Percentiles rank a stretch among this genome's conserved stretches.
Evolutionary conservation across 2,113 vertebrate species (phyloP).

Genomic region (Parus major): DNA sequence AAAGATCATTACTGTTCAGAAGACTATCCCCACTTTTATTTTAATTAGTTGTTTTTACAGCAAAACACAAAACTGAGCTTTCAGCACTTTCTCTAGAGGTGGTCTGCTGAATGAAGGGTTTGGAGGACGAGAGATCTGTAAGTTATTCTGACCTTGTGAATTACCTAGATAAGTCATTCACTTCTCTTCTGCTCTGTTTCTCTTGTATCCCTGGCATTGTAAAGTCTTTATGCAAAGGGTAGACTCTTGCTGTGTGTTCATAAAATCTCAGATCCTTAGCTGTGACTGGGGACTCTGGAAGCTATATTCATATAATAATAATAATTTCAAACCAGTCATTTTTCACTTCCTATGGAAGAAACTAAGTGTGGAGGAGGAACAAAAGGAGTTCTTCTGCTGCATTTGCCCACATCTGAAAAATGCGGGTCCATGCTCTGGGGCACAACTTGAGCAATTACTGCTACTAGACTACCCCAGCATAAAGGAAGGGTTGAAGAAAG

Average conservation of each 20-base stretch:
- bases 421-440: not conserved
- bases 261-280: not conserved
- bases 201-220: not conserved
- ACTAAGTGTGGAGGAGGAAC: not conserved
- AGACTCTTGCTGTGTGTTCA: not conserved
- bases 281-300: not conserved
- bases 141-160: not conserved
- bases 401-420: not conserved
- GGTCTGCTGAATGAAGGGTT: not conserved
- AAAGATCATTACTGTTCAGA: not conserved
- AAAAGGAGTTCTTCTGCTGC: not conserved
- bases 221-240: not conserved
- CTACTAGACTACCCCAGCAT: not conserved
- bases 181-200: not conserved
- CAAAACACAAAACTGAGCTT: not conserved
- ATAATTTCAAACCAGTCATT: not conserved
- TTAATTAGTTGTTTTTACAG: not conserved
- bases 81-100: not conserved
- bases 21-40: not conserved
- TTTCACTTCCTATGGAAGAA: not conserved
- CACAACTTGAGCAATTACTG: not conserved
- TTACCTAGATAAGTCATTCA: not conserved
- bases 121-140: not conserved
- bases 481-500: not conserved
- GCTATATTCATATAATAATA: not conserved